Evolutionary conservation across 1,140 invertebrate genomes (phyloP).

Genomic region (Phthorimaea operculella): DNA sequence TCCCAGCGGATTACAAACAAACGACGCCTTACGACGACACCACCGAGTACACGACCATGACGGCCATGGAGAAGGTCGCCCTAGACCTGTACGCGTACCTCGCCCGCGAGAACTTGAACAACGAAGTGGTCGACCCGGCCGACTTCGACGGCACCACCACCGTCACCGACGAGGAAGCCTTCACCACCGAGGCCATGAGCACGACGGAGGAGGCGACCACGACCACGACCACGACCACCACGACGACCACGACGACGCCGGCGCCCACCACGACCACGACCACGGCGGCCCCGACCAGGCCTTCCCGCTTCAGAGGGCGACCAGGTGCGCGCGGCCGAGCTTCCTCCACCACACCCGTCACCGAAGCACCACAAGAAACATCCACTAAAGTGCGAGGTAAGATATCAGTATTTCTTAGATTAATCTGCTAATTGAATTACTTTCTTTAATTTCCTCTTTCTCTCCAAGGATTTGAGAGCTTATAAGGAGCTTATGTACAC

Average conservation of each 20-base stretch:
- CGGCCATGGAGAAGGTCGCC: slow-evolving; percentile 82
- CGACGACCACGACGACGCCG: slow-evolving; percentile 68
- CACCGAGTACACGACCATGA: slow-evolving; percentile 72
- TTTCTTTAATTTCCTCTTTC: too few relatives aligned
- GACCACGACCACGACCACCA: slow-evolving; percentile 69
- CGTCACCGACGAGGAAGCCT: slow-evolving; percentile 30
- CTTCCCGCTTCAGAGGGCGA: slow-evolving; percentile 52
- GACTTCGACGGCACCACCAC: slow-evolving; percentile 56
- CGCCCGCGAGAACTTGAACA: slow-evolving; percentile 79
- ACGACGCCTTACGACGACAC: slow-evolving; percentile 66
- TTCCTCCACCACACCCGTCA: slow-evolving; percentile 35
- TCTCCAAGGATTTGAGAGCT: too few relatives aligned
- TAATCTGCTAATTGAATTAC: too few relatives aligned
- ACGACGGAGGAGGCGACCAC: slow-evolving; percentile 71
- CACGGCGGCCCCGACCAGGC: slow-evolving; percentile 37
- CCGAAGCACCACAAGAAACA: slow-evolving; percentile 49
- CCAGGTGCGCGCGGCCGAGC: slow-evolving; percentile 37
- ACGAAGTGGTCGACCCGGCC: slow-evolving; percentile 67
- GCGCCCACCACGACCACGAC: slow-evolving; percentile 48
- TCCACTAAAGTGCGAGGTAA: slow-evolving; percentile 56
- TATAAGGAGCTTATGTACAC: too few relatives aligned
- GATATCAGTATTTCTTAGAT: not conserved
- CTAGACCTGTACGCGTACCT: slow-evolving; percentile 82
- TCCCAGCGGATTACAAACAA: slow-evolving; percentile 50
- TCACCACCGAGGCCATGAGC: slow-evolving; percentile 53